phyloP scores from a whole-genome alignment of 2,888 invertebrate species.

The Catocala sponsa region DNA sequence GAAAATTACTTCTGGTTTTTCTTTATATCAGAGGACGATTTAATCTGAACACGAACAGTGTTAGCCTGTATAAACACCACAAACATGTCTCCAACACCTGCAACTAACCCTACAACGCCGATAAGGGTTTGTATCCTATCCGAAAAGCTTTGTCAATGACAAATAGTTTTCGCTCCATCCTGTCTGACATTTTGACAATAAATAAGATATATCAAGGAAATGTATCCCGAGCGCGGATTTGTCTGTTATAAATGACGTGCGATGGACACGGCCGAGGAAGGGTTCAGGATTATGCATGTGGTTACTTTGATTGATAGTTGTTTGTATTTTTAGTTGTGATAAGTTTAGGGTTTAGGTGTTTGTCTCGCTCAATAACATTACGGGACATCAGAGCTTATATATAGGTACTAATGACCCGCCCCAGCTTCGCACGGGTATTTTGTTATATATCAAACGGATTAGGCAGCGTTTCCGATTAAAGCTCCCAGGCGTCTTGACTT shows the following conservation, averaged over 20 bases:
- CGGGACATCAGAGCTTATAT: too few species aligned
- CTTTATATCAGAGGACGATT: too few species aligned
- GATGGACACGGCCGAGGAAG: constrained; percentile 77
- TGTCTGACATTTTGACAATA: constrained; percentile 85
- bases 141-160: constrained; percentile 84
- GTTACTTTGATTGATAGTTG: constrained; percentile 70
- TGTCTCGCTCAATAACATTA: too few species aligned
- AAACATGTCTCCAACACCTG: constrained; percentile 27
- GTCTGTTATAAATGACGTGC: constrained; percentile 82
- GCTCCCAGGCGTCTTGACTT: too few species aligned
- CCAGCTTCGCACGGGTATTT: too few species aligned
- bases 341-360: constrained; percentile 15
- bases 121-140: constrained; percentile 67
- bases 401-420: too few species aligned
- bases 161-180: constrained; percentile 81
- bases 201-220: constrained; percentile 84
- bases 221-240: constrained; percentile 66
- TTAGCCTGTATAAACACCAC: neutral
- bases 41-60: too few species aligned
- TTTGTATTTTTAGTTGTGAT: constrained; percentile 45
- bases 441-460: too few species aligned
- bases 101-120: constrained; percentile 46
- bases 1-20: too few species aligned
- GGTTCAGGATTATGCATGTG: constrained; percentile 68
- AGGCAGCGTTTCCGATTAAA: too few species aligned